Percentiles rank a stretch among this genome's conserved stretches.
Evolutionary conservation across 2,797 vertebrate species (phyloP).

Genomic region (Morelia viridis): DNA sequence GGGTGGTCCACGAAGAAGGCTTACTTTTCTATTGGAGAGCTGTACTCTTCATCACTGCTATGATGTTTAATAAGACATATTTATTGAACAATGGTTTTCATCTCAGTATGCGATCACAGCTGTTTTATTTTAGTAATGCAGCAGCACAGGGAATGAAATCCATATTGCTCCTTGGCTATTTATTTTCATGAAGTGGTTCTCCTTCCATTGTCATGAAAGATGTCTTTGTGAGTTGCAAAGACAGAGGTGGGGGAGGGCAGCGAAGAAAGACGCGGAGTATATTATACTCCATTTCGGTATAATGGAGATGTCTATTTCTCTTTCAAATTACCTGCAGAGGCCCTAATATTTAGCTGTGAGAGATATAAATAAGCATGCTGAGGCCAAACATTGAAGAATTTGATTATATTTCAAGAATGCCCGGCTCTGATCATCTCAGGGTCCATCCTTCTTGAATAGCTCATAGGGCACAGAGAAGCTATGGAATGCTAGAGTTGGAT

Average conservation of each 20-base stretch:
- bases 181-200: slow-evolving; percentile 74
- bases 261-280: slow-evolving; percentile 24
- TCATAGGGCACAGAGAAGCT: neutral
- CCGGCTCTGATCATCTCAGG: neutral
- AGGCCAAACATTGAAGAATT: slow-evolving; percentile 24
- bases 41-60: slow-evolving; percentile 65
- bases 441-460: slow-evolving; percentile 17
- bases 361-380: slow-evolving; percentile 32
- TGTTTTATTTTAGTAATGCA: slow-evolving; percentile 76
- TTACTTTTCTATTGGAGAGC: slow-evolving; percentile 60
- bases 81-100: slow-evolving; percentile 75
- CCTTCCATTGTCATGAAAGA: slow-evolving; percentile 67
- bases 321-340: slow-evolving; percentile 48
- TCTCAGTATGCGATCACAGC: slow-evolving; percentile 76
- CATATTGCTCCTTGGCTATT: slow-evolving; percentile 74
- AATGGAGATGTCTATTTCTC: slow-evolving; percentile 29
- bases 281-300: neutral
- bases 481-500: neutral
- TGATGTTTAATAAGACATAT: slow-evolving; percentile 69
- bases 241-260: slow-evolving; percentile 9
- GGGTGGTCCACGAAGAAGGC: slow-evolving; percentile 70
- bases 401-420: slow-evolving; percentile 27
- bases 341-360: slow-evolving; percentile 42
- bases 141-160: slow-evolving; percentile 73
- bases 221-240: slow-evolving; percentile 68